Percentiles rank a stretch among this genome's conserved stretches.
These are phyloP conservation scores for Cremastinae sp. DNA, from an alignment of 2,888 invertebrate species.

Conservation along the genomic window DNA sequence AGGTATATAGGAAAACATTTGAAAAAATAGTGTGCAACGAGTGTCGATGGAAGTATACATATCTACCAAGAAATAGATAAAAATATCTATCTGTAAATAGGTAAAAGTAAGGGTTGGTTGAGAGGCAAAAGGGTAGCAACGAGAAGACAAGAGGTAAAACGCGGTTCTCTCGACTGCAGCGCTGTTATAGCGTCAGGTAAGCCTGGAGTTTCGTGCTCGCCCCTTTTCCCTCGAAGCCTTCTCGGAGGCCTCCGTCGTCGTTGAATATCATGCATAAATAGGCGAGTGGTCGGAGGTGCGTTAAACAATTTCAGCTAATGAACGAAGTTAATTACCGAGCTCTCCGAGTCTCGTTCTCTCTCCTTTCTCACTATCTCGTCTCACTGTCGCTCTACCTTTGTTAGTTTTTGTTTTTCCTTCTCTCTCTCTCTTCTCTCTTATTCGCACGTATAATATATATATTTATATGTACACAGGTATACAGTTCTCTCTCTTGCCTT, in stretches of 20 bases:
- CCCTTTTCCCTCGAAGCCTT: conserved; percentile 6
- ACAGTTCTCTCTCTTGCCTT: conserved; percentile 25
- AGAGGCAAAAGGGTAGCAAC: conserved; percentile 46
- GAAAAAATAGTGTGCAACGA: no score
- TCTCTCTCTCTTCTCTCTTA: conserved; percentile 60
- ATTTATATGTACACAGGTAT: no score
- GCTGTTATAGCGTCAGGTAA: conserved; percentile 45
- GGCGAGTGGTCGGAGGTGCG: conserved; percentile 66
- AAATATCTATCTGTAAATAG: conserved; percentile 25
- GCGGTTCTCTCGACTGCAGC: conserved; percentile 25
- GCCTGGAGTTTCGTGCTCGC: conserved; percentile 29
- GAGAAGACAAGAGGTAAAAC: conserved; percentile 32
- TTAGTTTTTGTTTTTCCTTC: conserved; percentile 15
- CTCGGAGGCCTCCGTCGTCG: conserved; percentile 39
- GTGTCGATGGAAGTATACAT: no score
- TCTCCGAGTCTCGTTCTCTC: conserved; percentile 59
- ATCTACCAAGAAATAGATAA: background rate
- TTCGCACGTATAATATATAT: no score
- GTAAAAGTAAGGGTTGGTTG: conserved; percentile 22
- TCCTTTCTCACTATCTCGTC: conserved; percentile 53
- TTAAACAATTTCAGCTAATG: conserved; percentile 70
- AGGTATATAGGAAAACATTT: no score
- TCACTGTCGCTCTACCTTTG: conserved; percentile 26
- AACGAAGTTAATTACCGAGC: conserved; percentile 70
- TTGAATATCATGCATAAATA: conserved; percentile 66